phyloP scores from a whole-genome alignment of 2,113 vertebrate genomes.

The Mionectes macconnelli region DNA sequence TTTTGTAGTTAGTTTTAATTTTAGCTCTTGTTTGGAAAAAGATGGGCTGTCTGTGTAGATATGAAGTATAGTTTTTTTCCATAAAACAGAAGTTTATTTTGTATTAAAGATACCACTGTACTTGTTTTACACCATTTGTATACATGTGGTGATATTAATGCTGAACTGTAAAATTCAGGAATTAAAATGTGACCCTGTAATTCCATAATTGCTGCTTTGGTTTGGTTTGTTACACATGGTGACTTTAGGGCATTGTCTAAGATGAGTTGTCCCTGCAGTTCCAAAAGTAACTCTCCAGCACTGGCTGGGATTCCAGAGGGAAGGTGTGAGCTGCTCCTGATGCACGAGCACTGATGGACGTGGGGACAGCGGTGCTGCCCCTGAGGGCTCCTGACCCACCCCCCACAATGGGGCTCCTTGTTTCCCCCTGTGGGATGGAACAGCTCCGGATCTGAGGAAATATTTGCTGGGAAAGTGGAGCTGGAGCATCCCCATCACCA shows the following conservation, averaged over 20 bases:
- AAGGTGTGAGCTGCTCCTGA: not conserved
- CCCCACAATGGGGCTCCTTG: not conserved
- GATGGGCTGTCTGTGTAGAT: slow-evolving; percentile 85
- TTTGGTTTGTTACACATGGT: slow-evolving; percentile 74
- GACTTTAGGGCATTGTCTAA: slow-evolving; percentile 30
- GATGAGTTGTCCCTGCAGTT: not conserved
- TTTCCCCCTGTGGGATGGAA: not conserved
- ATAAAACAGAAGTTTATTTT: slow-evolving; percentile 91
- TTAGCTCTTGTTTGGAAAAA: slow-evolving; percentile 82
- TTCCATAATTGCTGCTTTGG: slow-evolving; percentile 76
- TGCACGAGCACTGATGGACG: not conserved
- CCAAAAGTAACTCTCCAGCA: not conserved
- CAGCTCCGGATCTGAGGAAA: not conserved
- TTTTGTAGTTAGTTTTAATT: slow-evolving; percentile 79
- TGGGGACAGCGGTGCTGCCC: not conserved
- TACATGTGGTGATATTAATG: slow-evolving; percentile 91
- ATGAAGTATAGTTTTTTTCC: slow-evolving; percentile 86
- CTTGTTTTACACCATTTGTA: slow-evolving; percentile 97
- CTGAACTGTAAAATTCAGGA: slow-evolving; percentile 90
- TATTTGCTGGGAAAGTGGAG: not conserved
- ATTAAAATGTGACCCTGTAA: slow-evolving; percentile 98
- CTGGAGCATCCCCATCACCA: not conserved
- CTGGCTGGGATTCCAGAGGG: not conserved
- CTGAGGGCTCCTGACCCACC: not conserved
- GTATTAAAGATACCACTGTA: slow-evolving; percentile 93